Evolutionary conservation across 2,888 invertebrate genomes (phyloP).

Genomic region (Eristalis pertinax): DNA sequence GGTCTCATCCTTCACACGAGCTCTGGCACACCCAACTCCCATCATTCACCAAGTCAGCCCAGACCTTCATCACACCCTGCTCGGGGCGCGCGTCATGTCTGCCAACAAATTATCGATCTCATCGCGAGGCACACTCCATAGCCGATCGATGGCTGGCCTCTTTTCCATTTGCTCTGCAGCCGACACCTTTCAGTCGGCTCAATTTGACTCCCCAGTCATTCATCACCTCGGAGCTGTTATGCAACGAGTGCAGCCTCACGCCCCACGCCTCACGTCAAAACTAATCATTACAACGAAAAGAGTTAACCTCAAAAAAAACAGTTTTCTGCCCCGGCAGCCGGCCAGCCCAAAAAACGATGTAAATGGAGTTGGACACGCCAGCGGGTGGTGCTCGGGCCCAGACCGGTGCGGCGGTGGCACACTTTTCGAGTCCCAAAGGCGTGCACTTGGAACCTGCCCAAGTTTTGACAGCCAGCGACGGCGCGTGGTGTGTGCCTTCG

Average conservation of each 20-base stretch:
- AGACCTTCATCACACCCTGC: neutral
- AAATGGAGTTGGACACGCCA: slow-evolving; percentile 13
- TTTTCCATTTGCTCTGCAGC: neutral
- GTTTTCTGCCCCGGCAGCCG: neutral
- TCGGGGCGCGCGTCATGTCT: neutral
- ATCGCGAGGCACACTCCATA: neutral
- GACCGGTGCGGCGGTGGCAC: neutral
- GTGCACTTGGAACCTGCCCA: neutral
- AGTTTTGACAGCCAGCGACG: neutral
- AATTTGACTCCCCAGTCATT: neutral
- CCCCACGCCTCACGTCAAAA: slow-evolving; percentile 30
- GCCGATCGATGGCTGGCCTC: neutral
- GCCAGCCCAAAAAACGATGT: neutral
- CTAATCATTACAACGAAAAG: slow-evolving; percentile 7
- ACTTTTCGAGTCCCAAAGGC: neutral
- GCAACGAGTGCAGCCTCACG: slow-evolving; percentile 18
- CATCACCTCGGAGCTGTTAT: slow-evolving; percentile 6
- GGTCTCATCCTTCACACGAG: neutral
- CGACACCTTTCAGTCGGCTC: neutral
- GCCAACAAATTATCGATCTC: neutral
- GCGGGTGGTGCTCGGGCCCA: slow-evolving; percentile 15
- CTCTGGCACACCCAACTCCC: neutral
- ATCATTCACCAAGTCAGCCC: neutral
- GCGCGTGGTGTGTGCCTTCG: neutral
- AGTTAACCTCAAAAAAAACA: slow-evolving; percentile 24